A percentile compares a stretch with the other conserved stretches of the same genome.
These are phyloP conservation scores for Schmidtea mediterranea DNA, from an alignment of 1,140 invertebrate species.

Conservation along the genomic window DNA sequence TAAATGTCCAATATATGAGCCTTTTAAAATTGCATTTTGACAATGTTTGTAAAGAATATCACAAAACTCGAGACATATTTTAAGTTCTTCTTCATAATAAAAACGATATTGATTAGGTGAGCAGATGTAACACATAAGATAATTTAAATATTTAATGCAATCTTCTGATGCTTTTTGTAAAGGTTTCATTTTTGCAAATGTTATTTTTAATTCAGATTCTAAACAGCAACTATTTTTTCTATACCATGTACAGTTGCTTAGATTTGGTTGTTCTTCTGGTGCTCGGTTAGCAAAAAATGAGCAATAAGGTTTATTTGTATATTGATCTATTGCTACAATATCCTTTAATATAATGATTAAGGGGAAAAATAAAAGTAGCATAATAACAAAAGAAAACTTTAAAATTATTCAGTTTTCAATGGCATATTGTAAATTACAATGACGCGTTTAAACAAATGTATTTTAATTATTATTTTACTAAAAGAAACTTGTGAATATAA, in stretches of 20 bases:
- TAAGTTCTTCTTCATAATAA: constrained; percentile 20
- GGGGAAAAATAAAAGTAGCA: too few species aligned
- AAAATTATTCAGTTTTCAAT: too few species aligned
- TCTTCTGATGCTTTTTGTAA: constrained; percentile 18
- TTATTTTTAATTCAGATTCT: constrained; percentile 24
- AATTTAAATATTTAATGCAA: constrained; percentile 24
- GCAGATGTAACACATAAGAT: constrained; percentile 28
- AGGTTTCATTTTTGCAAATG: constrained; percentile 23
- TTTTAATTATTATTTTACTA: too few species aligned
- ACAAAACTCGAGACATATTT: constrained; percentile 7
- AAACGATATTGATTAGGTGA: constrained; percentile 22
- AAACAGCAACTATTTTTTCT: constrained; percentile 24
- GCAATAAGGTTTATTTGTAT: constrained; percentile 18
- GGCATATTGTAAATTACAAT: too few species aligned
- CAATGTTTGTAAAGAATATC: constrained; percentile 15
- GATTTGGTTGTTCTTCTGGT: constrained; percentile 18
- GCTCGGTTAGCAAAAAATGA: constrained; percentile 27
- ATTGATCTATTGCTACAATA: too few species aligned
- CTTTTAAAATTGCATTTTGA: constrained; percentile 15
- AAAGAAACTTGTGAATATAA: too few species aligned
- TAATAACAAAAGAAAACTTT: too few species aligned
- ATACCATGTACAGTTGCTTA: constrained; percentile 28
- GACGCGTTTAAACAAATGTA: too few species aligned
- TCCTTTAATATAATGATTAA: too few species aligned
- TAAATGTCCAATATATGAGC: constrained; percentile 17